Evolutionary conservation across 2,113 vertebrate species (phyloP), one percentile per base, ranked within the genome.

Genomic region (Apteryx mantelli): DNA sequence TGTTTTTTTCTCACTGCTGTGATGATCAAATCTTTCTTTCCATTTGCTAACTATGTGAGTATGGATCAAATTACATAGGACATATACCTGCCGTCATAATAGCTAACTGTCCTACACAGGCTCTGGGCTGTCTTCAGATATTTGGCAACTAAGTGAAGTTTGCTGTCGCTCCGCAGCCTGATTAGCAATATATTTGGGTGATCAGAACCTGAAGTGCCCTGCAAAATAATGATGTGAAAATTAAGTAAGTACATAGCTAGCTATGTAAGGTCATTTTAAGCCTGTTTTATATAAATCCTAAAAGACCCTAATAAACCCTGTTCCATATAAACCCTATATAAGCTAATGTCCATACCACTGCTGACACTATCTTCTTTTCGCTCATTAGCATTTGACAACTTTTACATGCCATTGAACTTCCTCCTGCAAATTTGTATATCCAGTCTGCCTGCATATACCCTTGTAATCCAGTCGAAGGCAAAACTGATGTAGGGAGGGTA

Each of bases 1-100:
- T 96, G 96, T 96, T 97, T 97, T 38, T 97, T 97, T 95, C 92
- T 97, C 21, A 17, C 82, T 92, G 70, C 94, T 95, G 63, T 89
- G 93, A 97, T 93, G 86, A 92, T 93, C 56, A 97, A 86, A 83
- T 90, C 58, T 88, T 94, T 87, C 74, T 91, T 96, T 94, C 78
- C 40, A 40, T 88, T 95, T 88, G 83, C 69, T 94, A 91, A 38
- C 65, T 93, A 73, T 0, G 1, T 2, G 25, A 0, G 1, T 87
- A 82, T 75, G 80, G 91, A 95, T 94, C 79, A 83, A 71, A 75
- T 82, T 53, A 34, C 91, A 91, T 69, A 86, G 85, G 76, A 61
- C 86, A 88, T 53, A 44, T 3, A 13, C 15, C 64, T 82, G 36
- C 42, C 88, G 25, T 65, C 71, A 14, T 2, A 66, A 61, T 16